Percentiles rank a stretch among this genome's conserved stretches.
These are phyloP conservation scores for Geophilus truncorum DNA, from an alignment of 2,888 invertebrate species.

Conservation along the genomic window DNA sequence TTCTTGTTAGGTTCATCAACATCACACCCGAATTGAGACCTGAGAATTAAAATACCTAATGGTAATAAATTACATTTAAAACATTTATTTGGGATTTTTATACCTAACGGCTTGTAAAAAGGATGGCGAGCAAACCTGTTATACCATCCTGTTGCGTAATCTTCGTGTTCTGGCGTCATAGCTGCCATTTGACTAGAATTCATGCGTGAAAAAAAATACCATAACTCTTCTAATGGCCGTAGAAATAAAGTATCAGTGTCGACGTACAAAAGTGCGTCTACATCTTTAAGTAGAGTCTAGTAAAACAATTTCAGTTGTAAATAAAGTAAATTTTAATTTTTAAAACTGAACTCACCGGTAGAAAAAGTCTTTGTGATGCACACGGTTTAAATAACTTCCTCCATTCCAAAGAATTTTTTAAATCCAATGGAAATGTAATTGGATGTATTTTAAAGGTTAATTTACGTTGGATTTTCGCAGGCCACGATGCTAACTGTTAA, in stretches of 20 bases:
- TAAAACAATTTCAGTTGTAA: neutral
- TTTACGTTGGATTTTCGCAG: slow-evolving; percentile 57
- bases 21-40: slow-evolving; percentile 96
- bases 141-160: slow-evolving; percentile 91
- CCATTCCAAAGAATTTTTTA: slow-evolving; percentile 68
- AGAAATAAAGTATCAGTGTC: slow-evolving; percentile 89
- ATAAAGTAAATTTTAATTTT: neutral
- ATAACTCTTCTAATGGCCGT: slow-evolving; percentile 72
- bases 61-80: slow-evolving; percentile 15
- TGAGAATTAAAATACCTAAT: slow-evolving; percentile 44
- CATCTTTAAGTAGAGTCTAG: slow-evolving; percentile 68
- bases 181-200: slow-evolving; percentile 82
- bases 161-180: slow-evolving; percentile 82
- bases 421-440: slow-evolving; percentile 68
- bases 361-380: slow-evolving; percentile 85
- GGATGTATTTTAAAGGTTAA: slow-evolving; percentile 69
- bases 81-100: slow-evolving; percentile 35
- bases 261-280: slow-evolving; percentile 83
- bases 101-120: slow-evolving; percentile 78
- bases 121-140: slow-evolving; percentile 93
- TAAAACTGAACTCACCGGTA: slow-evolving; percentile 65
- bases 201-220: slow-evolving; percentile 75
- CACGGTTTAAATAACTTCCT: slow-evolving; percentile 85
- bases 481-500: slow-evolving; percentile 67
- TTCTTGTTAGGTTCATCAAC: slow-evolving; percentile 92